Conservation (phyloP, 1,140 invertebrate genomes). For the Phymorhynchus buccinoides region DNA sequence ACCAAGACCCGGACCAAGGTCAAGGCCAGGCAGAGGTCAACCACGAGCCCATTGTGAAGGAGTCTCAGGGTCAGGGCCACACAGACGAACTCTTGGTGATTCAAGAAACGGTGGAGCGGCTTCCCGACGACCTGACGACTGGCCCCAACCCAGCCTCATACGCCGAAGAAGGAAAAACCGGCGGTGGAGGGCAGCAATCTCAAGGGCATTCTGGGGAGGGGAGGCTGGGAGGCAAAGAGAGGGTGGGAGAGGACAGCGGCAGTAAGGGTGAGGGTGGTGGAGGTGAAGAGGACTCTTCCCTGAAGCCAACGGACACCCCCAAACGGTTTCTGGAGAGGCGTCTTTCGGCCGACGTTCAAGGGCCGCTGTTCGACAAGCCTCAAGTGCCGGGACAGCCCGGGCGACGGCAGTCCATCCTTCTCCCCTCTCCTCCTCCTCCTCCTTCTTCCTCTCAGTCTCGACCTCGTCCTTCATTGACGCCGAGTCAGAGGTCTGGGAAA, state of each 20-base stretch:
- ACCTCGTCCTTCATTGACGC: not conserved
- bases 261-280: not conserved
- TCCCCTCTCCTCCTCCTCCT: not conserved
- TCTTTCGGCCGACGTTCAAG: not conserved
- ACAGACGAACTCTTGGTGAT: not conserved
- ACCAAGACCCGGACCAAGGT: not conserved
- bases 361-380: not conserved
- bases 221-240: too few relatives aligned
- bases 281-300: not conserved
- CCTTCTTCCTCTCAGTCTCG: not conserved
- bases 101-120: slow-evolving; percentile 7
- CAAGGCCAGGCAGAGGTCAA: slow-evolving; percentile 20
- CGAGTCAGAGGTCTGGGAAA: not conserved
- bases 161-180: not conserved
- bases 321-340: not conserved
- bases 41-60: not conserved
- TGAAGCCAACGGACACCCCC: too few relatives aligned
- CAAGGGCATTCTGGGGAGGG: too few relatives aligned
- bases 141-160: not conserved
- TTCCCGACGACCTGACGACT: not conserved
- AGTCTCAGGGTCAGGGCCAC: not conserved
- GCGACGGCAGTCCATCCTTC: not conserved
- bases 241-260: not conserved
- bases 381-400: not conserved
- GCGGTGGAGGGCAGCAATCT: too few relatives aligned